Evolutionary conservation across 2,797 vertebrate species (phyloP).

Genomic region (Hylomyscus alleni): DNA sequence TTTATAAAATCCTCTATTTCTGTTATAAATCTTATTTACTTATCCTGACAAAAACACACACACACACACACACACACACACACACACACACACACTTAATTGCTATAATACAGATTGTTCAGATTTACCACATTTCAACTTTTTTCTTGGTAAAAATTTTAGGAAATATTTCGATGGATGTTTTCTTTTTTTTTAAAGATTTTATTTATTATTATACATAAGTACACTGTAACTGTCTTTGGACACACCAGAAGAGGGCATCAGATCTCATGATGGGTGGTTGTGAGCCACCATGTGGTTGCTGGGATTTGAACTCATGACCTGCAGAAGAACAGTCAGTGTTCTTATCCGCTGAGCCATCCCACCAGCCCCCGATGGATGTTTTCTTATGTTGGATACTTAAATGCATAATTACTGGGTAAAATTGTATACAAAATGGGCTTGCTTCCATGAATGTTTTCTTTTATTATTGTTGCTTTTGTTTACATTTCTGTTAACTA

Average conservation of each 20-base stretch:
- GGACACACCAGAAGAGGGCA: no score
- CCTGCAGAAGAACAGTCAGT: no score
- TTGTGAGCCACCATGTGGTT: no score
- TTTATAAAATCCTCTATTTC: neutral
- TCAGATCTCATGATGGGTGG: no score
- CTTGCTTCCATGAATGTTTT: constrained; percentile 29
- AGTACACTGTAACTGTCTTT: no score
- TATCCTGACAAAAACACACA: neutral
- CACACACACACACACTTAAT: neutral
- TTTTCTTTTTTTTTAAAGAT: no score
- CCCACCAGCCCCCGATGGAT: no score
- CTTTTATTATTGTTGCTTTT: neutral
- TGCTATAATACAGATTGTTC: neutral
- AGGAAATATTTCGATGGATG: constrained; percentile 15
- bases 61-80: neutral
- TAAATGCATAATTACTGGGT: neutral
- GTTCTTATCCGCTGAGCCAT: no score
- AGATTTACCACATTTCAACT: neutral
- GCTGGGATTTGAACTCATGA: no score
- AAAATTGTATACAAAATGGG: neutral
- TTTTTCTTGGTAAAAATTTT: constrained; percentile 18
- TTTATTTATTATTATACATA: no score
- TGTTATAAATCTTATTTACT: neutral
- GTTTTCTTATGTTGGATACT: neutral
- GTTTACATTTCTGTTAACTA: neutral